Conservation (phyloP, 1,140 invertebrate genomes). For the Cecropterus lyciades region DNA sequence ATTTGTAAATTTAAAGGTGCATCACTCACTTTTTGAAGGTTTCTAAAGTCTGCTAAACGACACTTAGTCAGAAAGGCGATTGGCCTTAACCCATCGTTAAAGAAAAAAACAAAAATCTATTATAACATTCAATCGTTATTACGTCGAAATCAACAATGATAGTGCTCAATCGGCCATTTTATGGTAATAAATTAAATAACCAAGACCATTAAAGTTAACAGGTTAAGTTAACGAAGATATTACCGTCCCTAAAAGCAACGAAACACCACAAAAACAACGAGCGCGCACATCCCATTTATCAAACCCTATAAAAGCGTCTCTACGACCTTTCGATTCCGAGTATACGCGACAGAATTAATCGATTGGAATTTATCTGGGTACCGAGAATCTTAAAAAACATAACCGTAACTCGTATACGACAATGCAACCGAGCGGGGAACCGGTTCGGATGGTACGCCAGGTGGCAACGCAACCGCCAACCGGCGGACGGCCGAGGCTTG, state of each 20-base stretch:
- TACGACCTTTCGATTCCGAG: slow-evolving; percentile 26
- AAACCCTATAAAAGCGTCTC: slow-evolving; percentile 20
- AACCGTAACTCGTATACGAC: slow-evolving; percentile 28
- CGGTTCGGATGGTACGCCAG: slow-evolving; percentile 13
- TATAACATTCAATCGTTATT: too few relatives aligned
- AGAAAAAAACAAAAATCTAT: too few relatives aligned
- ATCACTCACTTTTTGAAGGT: too few relatives aligned
- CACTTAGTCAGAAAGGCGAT: too few relatives aligned
- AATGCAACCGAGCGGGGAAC: slow-evolving; percentile 6
- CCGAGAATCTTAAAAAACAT: slow-evolving; percentile 32
- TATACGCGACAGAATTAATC: slow-evolving; percentile 23
- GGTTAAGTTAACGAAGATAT: background rate
- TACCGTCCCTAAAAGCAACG: slow-evolving; percentile 2
- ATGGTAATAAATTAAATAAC: background rate
- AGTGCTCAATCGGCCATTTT: too few relatives aligned
- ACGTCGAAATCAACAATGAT: too few relatives aligned
- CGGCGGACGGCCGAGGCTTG: slow-evolving; percentile 8
- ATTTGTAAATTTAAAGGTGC: too few relatives aligned
- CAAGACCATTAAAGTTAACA: background rate
- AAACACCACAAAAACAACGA: slow-evolving; percentile 10
- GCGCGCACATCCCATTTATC: slow-evolving; percentile 4
- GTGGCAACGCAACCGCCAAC: slow-evolving; percentile 5
- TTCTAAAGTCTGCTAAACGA: too few relatives aligned
- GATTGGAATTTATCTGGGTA: slow-evolving; percentile 33
- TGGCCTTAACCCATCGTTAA: too few relatives aligned